Conservation (phyloP, 1,140 invertebrate genomes). For the Hyposmocoma kahamanoa region DNA sequence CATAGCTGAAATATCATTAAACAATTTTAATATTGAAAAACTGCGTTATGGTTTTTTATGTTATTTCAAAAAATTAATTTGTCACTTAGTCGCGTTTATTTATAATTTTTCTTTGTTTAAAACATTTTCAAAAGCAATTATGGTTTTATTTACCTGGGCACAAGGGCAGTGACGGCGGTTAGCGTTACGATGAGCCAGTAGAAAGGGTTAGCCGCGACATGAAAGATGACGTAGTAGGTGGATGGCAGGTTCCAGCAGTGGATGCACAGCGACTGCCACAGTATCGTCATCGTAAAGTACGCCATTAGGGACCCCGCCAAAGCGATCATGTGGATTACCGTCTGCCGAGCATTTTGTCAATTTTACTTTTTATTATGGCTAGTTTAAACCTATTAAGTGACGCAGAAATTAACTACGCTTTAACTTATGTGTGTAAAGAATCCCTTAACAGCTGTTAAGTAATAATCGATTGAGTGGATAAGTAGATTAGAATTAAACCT, state of each 20-base stretch:
- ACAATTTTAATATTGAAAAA: too few relatives aligned
- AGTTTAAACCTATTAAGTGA: too few relatives aligned
- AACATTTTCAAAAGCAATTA: not conserved
- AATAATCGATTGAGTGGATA: too few relatives aligned
- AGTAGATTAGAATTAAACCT: too few relatives aligned
- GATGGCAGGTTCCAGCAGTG: conserved; percentile 86
- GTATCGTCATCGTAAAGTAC: conserved; percentile 89
- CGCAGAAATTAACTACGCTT: too few relatives aligned
- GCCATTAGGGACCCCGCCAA: conserved; percentile 84
- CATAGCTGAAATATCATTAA: too few relatives aligned
- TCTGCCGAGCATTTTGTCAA: conserved; percentile 84
- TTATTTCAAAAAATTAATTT: too few relatives aligned
- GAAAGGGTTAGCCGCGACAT: conserved; percentile 80
- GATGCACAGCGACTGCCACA: conserved; percentile 88
- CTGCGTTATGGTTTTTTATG: too few relatives aligned
- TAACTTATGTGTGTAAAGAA: too few relatives aligned
- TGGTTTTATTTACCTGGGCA: conserved; percentile 85
- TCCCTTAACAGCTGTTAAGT: too few relatives aligned
- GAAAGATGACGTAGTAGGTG: conserved; percentile 91
- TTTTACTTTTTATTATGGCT: too few relatives aligned
- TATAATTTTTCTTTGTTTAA: not conserved
- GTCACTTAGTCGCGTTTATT: too few relatives aligned
- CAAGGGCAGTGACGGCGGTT: conserved; percentile 83
- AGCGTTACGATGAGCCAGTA: conserved; percentile 89
- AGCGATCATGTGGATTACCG: conserved; percentile 87